These are phyloP conservation scores for Drosophila lutescens DNA, from an alignment of 2,888 invertebrate species.

Conservation along the genomic window DNA sequence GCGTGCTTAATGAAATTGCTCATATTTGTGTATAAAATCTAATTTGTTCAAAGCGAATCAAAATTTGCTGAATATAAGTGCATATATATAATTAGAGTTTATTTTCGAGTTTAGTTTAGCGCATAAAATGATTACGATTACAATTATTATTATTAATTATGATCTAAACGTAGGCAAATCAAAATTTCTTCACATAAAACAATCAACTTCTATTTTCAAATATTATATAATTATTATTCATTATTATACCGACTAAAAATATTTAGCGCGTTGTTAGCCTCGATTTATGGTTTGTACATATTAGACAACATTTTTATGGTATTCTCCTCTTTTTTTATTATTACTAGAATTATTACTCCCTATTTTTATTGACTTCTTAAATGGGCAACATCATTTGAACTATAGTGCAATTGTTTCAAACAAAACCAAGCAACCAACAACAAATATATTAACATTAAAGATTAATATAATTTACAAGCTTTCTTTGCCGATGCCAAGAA, in stretches of 20 bases:
- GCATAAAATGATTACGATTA: constrained; percentile 44
- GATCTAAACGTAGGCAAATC: constrained; percentile 61
- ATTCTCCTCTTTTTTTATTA: constrained; percentile 50
- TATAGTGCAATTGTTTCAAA: constrained; percentile 81
- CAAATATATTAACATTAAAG: constrained; percentile 49
- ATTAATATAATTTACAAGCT: constrained; percentile 62
- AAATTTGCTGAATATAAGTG: constrained; percentile 79
- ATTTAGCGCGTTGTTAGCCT: constrained; percentile 65
- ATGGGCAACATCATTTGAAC: constrained; percentile 76
- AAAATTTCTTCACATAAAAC: constrained; percentile 59
- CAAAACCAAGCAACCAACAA: constrained; percentile 61
- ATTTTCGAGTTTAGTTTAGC: constrained; percentile 68
- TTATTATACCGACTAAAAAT: constrained; percentile 57
- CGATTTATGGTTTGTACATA: constrained; percentile 78
- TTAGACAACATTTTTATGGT: constrained; percentile 67
- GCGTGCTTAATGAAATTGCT: constrained; percentile 62
- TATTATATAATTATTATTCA: constrained; percentile 45
- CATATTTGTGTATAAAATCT: constrained; percentile 64
- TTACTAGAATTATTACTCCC: constrained; percentile 54
- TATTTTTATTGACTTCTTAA: constrained; percentile 51
- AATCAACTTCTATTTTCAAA: constrained; percentile 42
- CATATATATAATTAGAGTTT: constrained; percentile 65
- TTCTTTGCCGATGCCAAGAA: constrained; percentile 74
- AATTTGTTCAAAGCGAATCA: constrained; percentile 73
- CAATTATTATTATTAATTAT: constrained; percentile 52